Percentiles rank a stretch among this genome's conserved stretches.
phyloP scores from a whole-genome alignment of 2,113 vertebrate genomes.

The Panthera leo region DNA sequence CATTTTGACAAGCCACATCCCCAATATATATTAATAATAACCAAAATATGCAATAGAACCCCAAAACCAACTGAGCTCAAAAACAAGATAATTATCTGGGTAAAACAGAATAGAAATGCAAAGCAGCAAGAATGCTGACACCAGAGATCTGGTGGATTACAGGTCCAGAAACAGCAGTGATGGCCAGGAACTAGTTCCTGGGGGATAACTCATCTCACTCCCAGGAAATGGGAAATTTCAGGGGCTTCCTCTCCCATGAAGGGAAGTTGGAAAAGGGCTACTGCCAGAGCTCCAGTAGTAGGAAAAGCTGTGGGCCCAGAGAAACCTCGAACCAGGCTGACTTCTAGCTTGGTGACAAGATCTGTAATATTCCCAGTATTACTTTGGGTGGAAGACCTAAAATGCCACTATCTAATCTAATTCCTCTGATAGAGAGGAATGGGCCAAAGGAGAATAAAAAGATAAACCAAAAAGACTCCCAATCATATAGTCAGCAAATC shows the following conservation, averaged over 20 bases:
- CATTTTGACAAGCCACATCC: background rate
- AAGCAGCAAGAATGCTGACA: background rate
- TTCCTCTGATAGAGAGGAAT: background rate
- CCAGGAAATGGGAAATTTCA: background rate
- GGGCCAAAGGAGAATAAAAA: background rate
- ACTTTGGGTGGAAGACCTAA: background rate
- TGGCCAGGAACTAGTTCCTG: background rate
- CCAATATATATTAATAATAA: background rate
- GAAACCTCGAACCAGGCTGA: background rate
- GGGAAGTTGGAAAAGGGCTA: background rate
- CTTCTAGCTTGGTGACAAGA: background rate
- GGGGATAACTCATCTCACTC: background rate
- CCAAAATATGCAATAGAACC: background rate
- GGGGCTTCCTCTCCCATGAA: background rate
- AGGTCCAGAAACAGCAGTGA: background rate
- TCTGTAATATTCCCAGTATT: background rate
- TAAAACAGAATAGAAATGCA: background rate
- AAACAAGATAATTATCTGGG: slow-evolving; percentile 9
- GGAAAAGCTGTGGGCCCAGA: background rate
- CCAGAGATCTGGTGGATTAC: background rate
- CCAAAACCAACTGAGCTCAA: background rate
- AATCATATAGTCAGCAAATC: background rate
- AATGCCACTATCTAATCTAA: background rate
- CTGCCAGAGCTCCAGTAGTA: background rate
- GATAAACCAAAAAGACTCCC: background rate